Base-by-base conservation (phyloP, 2,113 vertebrate species). In the Hydrolagus affinis region DNA sequence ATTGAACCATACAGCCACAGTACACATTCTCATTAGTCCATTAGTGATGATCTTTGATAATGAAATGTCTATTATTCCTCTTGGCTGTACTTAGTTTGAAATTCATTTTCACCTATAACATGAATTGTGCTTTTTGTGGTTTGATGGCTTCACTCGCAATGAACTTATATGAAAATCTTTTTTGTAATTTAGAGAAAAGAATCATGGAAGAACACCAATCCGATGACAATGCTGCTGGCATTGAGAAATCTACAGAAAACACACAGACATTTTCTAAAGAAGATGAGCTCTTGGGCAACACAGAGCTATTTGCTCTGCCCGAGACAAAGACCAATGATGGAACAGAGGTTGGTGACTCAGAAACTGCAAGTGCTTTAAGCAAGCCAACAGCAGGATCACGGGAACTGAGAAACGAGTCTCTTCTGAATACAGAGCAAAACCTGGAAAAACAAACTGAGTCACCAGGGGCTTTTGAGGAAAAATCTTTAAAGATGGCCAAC, bases 101-200 rank as follows among this genome's bases (percentile, higher is more conserved):
- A 83, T 66, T 66, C 4, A 19, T 17, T 83, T 28, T 83, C 25
- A 83, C 59, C 19, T 21, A 66, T 28, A 68, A 66, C 14, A 62
- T n/a, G 21, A 71, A 69, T 69, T 69, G 14, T 11, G 44, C 44
- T 44, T 83, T 59, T 64, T 17, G 14, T 64, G 23, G 17, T 14
- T 64, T 15, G 76, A 28, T 32, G 59, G 2, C 17, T 83, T 32
- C 44, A 66, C 8, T 30, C 66, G 14, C 62, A 28, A 80, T 62
- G 19, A 80, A 15, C 8, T 80, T 64, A 64, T 80, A 25, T 17
- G 23, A 80, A 64, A 80, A 28, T 7, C 23, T 78, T 80, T 83
- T 83, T 80, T 23, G 28, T 80, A 32, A 68, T 83, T 8, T 66
- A 83, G 78, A 44, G 28, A 83, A 83, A 83, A 9, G 14, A 2